Evolutionary conservation across 2,888 invertebrate species (phyloP).

Genomic region (Cacoxenus indagator): DNA sequence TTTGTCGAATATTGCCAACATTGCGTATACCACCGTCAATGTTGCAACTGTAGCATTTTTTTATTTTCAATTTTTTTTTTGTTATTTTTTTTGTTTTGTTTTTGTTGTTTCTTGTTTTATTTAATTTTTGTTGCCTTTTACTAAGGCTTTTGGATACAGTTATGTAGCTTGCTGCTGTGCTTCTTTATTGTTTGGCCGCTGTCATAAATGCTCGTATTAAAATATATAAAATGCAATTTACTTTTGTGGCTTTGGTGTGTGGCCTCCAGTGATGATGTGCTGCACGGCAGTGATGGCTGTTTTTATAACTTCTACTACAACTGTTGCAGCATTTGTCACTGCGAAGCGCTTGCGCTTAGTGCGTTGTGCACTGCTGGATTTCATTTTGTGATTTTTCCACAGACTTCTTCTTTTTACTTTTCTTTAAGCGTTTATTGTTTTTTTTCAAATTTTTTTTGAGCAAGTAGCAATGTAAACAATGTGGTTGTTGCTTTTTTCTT

Average conservation of each 20-base stretch:
- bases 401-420: too few species aligned
- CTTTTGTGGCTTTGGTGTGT: constrained; percentile 35
- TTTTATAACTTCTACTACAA: not conserved
- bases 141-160: not conserved
- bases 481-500: too few species aligned
- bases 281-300: constrained; percentile 10
- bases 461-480: too few species aligned
- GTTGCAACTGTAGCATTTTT: constrained; percentile 29
- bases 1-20: too few species aligned
- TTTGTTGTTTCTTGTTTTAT: not conserved
- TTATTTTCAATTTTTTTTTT: not conserved
- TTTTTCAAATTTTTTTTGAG: too few species aligned
- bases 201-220: constrained; percentile 52
- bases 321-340: too few species aligned
- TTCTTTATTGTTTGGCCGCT: constrained; percentile 1
- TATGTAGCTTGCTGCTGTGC: constrained; percentile 23
- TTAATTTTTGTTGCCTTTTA: not conserved
- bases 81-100: constrained; percentile 26
- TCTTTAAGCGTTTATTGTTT: too few species aligned
- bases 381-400: too few species aligned
- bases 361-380: too few species aligned
- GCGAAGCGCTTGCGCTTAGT: too few species aligned
- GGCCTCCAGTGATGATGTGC: constrained; percentile 1
- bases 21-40: too few species aligned
- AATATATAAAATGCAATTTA: constrained; percentile 49